phyloP scores from a whole-genome alignment of 2,888 invertebrate species.

The Diadegma fenestrale region DNA sequence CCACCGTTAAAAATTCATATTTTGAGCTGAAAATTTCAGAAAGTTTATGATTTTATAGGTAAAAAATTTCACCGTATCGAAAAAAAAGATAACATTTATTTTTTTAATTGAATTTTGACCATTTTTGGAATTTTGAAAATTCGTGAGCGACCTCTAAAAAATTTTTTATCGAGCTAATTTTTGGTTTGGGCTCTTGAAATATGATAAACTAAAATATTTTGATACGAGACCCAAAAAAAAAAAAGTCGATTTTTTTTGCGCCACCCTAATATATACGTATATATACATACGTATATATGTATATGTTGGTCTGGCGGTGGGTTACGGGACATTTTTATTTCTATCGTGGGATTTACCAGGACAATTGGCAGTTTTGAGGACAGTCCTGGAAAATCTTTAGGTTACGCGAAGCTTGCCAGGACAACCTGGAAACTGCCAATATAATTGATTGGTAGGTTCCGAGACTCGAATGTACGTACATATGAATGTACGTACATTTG shows the following conservation, averaged over 20 bases:
- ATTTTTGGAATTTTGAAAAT: no score
- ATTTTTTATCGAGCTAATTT: no score
- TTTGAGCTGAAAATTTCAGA: no score
- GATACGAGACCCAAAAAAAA: background rate
- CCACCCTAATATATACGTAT: no score
- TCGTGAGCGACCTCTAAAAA: no score
- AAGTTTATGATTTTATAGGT: no score
- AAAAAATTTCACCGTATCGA: no score
- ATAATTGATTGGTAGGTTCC: background rate
- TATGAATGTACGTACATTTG: constrained; percentile 1
- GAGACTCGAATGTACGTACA: background rate
- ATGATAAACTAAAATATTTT: constrained; percentile 1
- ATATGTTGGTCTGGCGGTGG: background rate
- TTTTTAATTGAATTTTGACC: no score
- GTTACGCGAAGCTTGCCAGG: background rate
- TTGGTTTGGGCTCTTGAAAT: background rate
- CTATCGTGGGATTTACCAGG: background rate
- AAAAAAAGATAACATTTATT: no score
- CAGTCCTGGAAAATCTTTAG: background rate
- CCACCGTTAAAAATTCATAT: no score
- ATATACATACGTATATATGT: background rate
- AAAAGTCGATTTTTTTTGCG: no score
- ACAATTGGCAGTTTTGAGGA: background rate
- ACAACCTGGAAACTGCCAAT: background rate
- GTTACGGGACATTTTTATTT: background rate